Evolutionary conservation across 2,888 invertebrate species (phyloP).

Genomic region (Galerucella calmariensis): DNA sequence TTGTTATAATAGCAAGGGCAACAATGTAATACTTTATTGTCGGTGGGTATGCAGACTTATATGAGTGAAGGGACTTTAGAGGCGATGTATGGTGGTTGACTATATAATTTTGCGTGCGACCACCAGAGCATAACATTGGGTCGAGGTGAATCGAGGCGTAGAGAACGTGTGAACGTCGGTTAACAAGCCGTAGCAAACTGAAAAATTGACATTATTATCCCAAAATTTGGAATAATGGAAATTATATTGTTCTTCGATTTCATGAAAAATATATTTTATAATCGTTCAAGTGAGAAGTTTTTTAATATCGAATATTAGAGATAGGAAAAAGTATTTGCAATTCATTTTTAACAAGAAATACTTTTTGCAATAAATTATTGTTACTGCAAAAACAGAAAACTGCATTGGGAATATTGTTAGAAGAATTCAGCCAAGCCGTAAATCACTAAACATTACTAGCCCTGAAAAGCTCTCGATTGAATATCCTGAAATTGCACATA

Average conservation of each 20-base stretch:
- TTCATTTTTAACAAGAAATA: no score
- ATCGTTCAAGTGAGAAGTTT: no score
- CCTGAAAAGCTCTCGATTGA: no score
- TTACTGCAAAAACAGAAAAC: no score
- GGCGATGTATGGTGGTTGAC: conserved; percentile 30
- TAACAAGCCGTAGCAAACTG: conserved; percentile 53
- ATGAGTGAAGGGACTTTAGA: conserved; percentile 16
- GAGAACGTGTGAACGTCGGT: conserved; percentile 54
- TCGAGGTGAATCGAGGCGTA: conserved; percentile 49
- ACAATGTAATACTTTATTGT: not conserved
- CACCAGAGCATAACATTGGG: conserved; percentile 51
- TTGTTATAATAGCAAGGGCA: not conserved
- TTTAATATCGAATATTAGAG: no score
- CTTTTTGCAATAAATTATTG: no score
- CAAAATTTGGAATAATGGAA: conserved; percentile 3
- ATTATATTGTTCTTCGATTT: conserved; percentile 19
- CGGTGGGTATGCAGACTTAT: not conserved
- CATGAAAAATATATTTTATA: no score
- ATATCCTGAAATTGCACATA: no score
- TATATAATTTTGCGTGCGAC: conserved; percentile 55
- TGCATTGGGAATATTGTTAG: no score
- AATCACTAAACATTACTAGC: no score
- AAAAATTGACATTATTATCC: conserved; percentile 32
- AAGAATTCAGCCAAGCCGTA: no score
- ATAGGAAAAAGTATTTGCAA: no score